Conservation (phyloP, 2,113 vertebrate species). For the Machaerirhynchus nigripectus region DNA sequence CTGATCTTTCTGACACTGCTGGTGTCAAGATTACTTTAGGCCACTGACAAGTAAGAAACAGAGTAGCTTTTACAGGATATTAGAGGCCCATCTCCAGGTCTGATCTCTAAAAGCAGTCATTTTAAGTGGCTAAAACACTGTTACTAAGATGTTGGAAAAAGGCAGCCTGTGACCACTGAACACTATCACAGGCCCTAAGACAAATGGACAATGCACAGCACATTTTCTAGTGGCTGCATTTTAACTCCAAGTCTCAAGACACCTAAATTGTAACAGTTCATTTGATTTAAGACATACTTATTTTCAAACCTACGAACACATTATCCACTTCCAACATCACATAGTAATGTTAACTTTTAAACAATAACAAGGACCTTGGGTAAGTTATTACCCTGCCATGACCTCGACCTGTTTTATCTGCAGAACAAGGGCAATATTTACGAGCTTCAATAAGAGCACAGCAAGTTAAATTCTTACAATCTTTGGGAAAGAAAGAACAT, state of each 20-base stretch:
- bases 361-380: not conserved
- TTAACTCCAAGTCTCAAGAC: not conserved
- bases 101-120: not conserved
- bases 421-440: not conserved
- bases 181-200: not conserved
- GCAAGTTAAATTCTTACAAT: not conserved
- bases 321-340: not conserved
- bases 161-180: accelerated
- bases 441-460: not conserved
- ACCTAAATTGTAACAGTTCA: not conserved
- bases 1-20: not conserved
- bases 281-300: not conserved
- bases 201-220: accelerated
- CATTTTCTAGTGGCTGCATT: not conserved
- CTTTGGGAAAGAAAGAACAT: not conserved
- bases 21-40: not conserved
- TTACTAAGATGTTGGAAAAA: not conserved
- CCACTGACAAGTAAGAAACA: not conserved
- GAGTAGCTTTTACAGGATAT: not conserved
- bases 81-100: not conserved
- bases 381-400: not conserved
- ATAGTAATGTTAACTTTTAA: not conserved
- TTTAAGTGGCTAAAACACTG: not conserved
- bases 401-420: not conserved
- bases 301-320: not conserved